phyloP scores from a whole-genome alignment of 2,113 vertebrate genomes.

The Leptosomus discolor region DNA sequence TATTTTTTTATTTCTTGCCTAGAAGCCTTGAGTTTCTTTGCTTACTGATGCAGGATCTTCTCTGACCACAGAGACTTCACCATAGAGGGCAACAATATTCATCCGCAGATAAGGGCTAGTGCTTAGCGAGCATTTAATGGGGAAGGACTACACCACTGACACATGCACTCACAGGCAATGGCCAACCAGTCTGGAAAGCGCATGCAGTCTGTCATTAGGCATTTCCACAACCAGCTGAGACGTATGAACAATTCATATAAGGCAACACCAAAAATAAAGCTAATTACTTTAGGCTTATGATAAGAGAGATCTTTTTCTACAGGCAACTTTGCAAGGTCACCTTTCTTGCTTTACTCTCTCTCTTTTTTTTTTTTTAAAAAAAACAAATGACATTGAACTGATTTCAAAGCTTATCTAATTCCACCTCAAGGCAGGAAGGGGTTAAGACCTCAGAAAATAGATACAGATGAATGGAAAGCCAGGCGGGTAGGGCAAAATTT shows the following conservation, averaged over 20 bases:
- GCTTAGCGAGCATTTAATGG: neutral
- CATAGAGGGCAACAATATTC: neutral
- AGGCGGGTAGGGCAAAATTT: neutral
- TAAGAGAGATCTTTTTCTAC: constrained; percentile 24
- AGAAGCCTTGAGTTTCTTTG: neutral
- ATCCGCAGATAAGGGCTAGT: neutral
- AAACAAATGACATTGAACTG: neutral
- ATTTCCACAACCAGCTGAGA: constrained; percentile 16
- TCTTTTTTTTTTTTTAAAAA: neutral
- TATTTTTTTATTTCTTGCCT: neutral
- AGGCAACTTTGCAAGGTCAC: constrained; percentile 47
- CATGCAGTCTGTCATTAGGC: neutral
- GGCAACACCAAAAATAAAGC: constrained; percentile 47
- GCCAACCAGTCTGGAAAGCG: neutral
- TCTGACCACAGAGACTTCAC: neutral
- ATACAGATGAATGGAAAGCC: neutral
- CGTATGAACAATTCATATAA: neutral
- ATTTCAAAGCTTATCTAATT: neutral
- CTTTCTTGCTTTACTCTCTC: neutral
- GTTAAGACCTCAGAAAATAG: constrained; percentile 21
- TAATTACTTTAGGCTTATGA: constrained; percentile 48
- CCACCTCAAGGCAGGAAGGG: neutral
- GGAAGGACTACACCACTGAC: neutral
- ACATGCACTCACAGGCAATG: neutral
- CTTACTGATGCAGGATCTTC: neutral